Conservation (phyloP, 2,888 invertebrate genomes). For the Sphaeridia pumilis region DNA sequence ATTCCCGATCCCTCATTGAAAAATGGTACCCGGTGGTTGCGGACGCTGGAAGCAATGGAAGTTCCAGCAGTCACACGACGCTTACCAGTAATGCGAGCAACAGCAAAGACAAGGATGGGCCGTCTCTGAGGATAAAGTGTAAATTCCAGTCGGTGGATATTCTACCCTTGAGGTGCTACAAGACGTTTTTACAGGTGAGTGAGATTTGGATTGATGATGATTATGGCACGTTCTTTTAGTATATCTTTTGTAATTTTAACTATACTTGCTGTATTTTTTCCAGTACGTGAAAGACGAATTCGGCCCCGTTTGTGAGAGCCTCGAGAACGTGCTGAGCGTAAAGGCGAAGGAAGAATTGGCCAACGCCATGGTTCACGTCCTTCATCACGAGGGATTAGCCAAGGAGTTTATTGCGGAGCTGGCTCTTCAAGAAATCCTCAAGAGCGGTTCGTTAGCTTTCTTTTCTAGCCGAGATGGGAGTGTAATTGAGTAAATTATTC, state of each 20-base stretch:
- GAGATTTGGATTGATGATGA: too few species aligned
- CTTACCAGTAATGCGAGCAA: conserved; percentile 45
- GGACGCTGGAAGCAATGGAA: conserved; percentile 32
- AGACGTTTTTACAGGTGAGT: conserved; percentile 52
- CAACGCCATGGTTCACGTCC: conserved; percentile 71
- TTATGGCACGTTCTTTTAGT: too few species aligned
- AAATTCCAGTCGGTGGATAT: conserved; percentile 85
- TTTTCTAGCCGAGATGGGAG: neutral
- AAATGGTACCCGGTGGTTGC: conserved; percentile 71
- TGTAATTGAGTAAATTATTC: conserved; percentile 13
- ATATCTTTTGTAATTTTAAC: too few species aligned
- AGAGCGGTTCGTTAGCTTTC: conserved; percentile 49
- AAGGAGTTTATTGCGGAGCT: conserved; percentile 82
- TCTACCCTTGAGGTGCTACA: conserved; percentile 72
- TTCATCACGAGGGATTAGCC: conserved; percentile 77
- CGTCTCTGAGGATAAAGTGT: conserved; percentile 73
- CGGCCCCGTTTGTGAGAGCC: conserved; percentile 63
- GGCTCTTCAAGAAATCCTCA: conserved; percentile 55
- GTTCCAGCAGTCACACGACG: too few species aligned
- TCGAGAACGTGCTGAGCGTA: conserved; percentile 80
- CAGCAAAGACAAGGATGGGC: conserved; percentile 44
- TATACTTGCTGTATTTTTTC: conserved; percentile 38
- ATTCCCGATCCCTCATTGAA: conserved; percentile 71
- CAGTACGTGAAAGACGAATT: conserved; percentile 65
- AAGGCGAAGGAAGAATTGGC: conserved; percentile 92